phyloP scores from a whole-genome alignment of 2,888 invertebrate species.

The Meiosimyza decipiens region DNA sequence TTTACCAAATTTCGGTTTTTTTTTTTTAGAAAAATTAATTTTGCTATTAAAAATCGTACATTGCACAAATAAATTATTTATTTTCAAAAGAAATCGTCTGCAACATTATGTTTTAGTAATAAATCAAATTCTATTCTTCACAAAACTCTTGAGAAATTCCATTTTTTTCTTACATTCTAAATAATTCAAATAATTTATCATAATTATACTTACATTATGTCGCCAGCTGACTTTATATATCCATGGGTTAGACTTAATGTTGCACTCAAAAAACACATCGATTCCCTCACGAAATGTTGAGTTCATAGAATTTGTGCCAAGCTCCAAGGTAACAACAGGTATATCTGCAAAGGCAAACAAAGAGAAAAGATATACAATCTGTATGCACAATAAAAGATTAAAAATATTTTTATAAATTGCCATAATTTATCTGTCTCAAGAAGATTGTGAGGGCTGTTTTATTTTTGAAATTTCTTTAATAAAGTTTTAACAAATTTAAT shows the following conservation, averaged over 20 bases:
- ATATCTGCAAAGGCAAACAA: slow-evolving; percentile 73
- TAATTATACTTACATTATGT: slow-evolving; percentile 74
- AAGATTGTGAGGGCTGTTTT: background rate
- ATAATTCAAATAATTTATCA: background rate
- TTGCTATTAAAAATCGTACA: too few species aligned
- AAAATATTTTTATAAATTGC: background rate
- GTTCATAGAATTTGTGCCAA: slow-evolving; percentile 82
- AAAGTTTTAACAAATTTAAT: too few species aligned
- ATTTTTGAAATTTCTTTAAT: too few species aligned
- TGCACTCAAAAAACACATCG: slow-evolving; percentile 92
- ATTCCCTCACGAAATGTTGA: slow-evolving; percentile 87
- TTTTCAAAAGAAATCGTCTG: too few species aligned
- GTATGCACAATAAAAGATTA: background rate
- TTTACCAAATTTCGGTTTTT: too few species aligned
- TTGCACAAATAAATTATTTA: too few species aligned
- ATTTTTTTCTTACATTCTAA: too few species aligned
- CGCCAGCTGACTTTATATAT: slow-evolving; percentile 82
- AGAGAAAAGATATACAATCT: background rate
- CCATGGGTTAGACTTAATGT: slow-evolving; percentile 89
- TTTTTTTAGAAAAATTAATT: too few species aligned
- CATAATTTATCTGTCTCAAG: background rate
- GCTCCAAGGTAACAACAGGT: slow-evolving; percentile 83
- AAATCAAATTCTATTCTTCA: background rate
- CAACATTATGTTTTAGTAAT: too few species aligned
- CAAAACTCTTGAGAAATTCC: background rate